These are phyloP conservation scores for Chrysodeixis includens DNA, from an alignment of 2,888 invertebrate species.

Conservation along the genomic window DNA sequence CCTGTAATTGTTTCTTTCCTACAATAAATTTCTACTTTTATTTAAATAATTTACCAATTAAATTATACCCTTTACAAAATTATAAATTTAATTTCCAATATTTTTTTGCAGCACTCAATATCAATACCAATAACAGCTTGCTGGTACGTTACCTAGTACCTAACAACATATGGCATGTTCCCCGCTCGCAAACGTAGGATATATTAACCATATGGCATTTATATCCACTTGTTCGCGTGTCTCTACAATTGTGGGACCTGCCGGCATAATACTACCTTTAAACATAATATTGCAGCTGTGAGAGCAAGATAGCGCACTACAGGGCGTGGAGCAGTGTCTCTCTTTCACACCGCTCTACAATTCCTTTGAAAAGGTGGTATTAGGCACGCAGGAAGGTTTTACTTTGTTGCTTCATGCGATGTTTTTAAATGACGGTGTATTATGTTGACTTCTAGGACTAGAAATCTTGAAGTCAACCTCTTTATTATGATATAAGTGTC, in stretches of 20 bases:
- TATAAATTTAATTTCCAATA: background rate
- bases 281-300: too few relatives aligned
- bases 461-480: too few relatives aligned
- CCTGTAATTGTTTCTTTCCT: too few relatives aligned
- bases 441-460: background rate
- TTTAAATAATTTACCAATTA: too few relatives aligned
- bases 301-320: background rate
- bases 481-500: too few relatives aligned
- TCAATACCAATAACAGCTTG: conserved; percentile 30
- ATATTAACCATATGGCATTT: conserved; percentile 38
- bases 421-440: background rate
- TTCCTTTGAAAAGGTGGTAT: too few relatives aligned
- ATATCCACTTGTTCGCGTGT: conserved; percentile 14
- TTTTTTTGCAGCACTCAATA: background rate
- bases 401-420: background rate
- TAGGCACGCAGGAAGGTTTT: background rate
- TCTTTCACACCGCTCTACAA: too few relatives aligned
- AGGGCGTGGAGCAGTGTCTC: too few relatives aligned
- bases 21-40: too few relatives aligned
- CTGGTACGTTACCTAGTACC: conserved; percentile 15
- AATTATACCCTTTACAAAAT: too few relatives aligned
- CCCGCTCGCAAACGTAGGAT: conserved; percentile 11
- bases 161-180: conserved; percentile 34
- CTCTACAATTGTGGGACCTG: background rate
- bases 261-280: too few relatives aligned